A percentile compares a stretch with the other conserved stretches of the same genome.
Evolutionary conservation across 2,113 vertebrate genomes (phyloP).

Genomic region (Struthidea cinerea): DNA sequence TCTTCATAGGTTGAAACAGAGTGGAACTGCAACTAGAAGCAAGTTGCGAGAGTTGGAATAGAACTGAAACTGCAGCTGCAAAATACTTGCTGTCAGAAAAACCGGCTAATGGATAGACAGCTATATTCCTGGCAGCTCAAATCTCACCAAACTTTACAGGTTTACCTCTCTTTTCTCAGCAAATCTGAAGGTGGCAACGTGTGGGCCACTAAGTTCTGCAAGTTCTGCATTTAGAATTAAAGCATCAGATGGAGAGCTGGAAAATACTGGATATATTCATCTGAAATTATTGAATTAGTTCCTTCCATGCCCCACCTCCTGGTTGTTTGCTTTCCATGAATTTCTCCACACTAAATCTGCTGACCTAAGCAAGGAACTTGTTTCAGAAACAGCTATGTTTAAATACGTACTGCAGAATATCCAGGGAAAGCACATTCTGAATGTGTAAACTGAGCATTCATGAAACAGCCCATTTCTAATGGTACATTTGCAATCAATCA

Average conservation of each 20-base stretch:
- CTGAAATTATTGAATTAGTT: conserved; percentile 8
- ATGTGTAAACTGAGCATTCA: conserved; percentile 17
- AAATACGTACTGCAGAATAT: neutral
- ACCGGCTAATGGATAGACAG: neutral
- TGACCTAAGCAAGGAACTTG: conserved; percentile 34
- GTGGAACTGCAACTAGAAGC: neutral
- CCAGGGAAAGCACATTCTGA: conserved; percentile 8
- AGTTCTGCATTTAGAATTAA: neutral
- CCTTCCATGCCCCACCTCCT: neutral
- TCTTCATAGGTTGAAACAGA: neutral
- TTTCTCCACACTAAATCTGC: neutral
- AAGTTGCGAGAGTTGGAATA: neutral
- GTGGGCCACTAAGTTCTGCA: neutral
- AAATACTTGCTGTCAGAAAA: neutral
- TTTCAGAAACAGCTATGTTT: conserved; percentile 33
- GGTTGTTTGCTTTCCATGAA: conserved; percentile 4
- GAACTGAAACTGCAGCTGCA: neutral
- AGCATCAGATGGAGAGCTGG: neutral
- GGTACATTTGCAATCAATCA: conserved; percentile 22
- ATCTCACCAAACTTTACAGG: neutral
- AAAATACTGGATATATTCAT: neutral
- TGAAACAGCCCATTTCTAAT: neutral
- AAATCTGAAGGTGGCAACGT: neutral
- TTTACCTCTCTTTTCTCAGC: neutral
- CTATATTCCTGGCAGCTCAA: neutral